phyloP scores from a whole-genome alignment of 2,888 invertebrate species.

The Periphyllus acericola region DNA sequence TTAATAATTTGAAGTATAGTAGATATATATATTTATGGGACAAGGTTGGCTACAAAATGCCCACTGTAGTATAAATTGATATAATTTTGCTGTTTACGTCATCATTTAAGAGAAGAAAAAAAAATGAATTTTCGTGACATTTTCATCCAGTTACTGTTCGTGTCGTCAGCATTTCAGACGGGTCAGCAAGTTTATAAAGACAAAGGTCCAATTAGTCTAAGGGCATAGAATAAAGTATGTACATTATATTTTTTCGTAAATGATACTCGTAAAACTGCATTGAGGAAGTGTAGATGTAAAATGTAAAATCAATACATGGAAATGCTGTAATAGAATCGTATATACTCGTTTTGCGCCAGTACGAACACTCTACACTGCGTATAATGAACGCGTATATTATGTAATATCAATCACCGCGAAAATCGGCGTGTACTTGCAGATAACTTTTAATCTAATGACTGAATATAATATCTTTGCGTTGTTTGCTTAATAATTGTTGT shows the following conservation, averaged over 20 bases:
- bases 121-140: neutral
- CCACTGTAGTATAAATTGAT: neutral
- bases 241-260: neutral
- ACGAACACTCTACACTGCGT: neutral
- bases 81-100: neutral
- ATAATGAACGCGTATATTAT: neutral
- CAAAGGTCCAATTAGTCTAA: constrained; percentile 26
- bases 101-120: neutral
- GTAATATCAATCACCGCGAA: neutral
- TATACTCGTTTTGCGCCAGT: neutral
- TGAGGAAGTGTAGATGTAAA: neutral
- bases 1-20: too few relatives aligned
- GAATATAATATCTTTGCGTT: too few relatives aligned
- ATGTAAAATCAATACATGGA: neutral
- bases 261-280: neutral
- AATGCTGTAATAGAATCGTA: neutral
- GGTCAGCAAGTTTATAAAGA: neutral
- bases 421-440: neutral
- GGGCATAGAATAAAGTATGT: neutral
- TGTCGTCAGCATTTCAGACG: neutral
- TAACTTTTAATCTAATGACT: neutral
- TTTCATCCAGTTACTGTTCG: neutral
- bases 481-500: neutral
- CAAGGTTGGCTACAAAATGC: neutral
- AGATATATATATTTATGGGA: too few relatives aligned